Conservation (phyloP, 2,888 invertebrate species). For the Heliconius hortense region DNA sequence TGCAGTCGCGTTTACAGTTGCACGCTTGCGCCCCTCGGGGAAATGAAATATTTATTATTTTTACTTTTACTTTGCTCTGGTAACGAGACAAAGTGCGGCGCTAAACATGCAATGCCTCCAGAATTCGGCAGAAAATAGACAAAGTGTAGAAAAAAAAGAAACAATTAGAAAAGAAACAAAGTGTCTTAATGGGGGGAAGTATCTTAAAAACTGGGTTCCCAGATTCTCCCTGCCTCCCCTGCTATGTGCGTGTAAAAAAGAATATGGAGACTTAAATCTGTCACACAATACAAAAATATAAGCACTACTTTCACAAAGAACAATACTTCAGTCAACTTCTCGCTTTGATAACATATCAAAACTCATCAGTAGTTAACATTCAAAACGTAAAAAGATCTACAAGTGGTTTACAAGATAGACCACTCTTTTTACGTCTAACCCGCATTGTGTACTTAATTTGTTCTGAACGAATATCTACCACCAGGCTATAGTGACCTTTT, state of each 20-base stretch:
- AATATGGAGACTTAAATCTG: background rate
- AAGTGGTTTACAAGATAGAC: slow-evolving; percentile 30
- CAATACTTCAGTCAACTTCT: background rate
- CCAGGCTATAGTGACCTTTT: slow-evolving; percentile 23
- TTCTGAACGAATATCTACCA: slow-evolving; percentile 29
- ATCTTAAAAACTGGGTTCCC: no score
- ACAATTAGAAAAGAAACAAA: no score
- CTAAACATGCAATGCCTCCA: no score
- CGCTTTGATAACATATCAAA: slow-evolving; percentile 21
- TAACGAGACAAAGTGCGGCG: no score
- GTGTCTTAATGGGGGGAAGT: no score
- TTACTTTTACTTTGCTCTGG: no score
- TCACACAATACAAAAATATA: background rate
- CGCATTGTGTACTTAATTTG: slow-evolving; percentile 36
- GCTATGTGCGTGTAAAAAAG: background rate
- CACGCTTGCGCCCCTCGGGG: no score
- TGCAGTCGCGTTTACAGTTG: no score
- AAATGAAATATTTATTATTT: no score
- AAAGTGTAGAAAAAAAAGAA: no score
- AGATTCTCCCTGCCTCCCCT: no score
- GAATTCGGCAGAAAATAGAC: no score
- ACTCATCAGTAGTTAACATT: slow-evolving; percentile 24
- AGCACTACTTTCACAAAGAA: background rate
- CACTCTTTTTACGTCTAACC: slow-evolving; percentile 29
- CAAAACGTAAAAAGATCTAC: slow-evolving; percentile 27